These are phyloP conservation scores for Pagrus major DNA, from an alignment of 2,113 vertebrate species.

Conservation along the genomic window DNA sequence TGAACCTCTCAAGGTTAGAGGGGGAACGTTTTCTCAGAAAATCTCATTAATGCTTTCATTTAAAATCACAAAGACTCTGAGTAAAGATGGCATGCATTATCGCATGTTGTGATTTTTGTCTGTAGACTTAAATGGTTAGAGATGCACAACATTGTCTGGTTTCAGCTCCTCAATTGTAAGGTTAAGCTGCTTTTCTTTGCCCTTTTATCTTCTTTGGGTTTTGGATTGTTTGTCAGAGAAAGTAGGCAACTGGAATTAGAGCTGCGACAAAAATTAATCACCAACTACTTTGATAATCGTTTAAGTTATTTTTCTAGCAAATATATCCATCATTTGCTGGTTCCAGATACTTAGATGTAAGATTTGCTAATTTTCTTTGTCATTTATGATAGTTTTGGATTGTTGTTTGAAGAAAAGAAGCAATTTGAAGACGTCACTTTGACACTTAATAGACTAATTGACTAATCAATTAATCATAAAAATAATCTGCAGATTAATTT, in stretches of 20 bases:
- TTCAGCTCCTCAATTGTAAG: too few species aligned
- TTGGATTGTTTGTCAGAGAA: too few species aligned
- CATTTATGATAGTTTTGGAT: too few species aligned
- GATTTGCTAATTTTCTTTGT: not conserved
- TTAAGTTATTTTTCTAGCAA: too few species aligned
- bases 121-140: not conserved
- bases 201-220: too few species aligned
- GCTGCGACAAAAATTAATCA: too few species aligned
- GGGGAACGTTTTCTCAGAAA: constrained; percentile 26
- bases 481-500: too few species aligned
- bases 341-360: not conserved
- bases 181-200: too few species aligned
- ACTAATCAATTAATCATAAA: too few species aligned
- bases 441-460: too few species aligned
- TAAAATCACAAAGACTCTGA: not conserved
- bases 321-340: not conserved
- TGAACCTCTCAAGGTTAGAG: constrained; percentile 35
- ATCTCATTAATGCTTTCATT: constrained; percentile 10
- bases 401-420: not conserved
- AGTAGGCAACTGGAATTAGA: too few species aligned
- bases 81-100: not conserved
- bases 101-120: not conserved
- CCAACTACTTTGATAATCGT: not conserved
- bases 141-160: too few species aligned
- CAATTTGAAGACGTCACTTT: not conserved